Evolutionary conservation across 2,888 invertebrate genomes (phyloP).

Genomic region (Polylopha cassiicola): DNA sequence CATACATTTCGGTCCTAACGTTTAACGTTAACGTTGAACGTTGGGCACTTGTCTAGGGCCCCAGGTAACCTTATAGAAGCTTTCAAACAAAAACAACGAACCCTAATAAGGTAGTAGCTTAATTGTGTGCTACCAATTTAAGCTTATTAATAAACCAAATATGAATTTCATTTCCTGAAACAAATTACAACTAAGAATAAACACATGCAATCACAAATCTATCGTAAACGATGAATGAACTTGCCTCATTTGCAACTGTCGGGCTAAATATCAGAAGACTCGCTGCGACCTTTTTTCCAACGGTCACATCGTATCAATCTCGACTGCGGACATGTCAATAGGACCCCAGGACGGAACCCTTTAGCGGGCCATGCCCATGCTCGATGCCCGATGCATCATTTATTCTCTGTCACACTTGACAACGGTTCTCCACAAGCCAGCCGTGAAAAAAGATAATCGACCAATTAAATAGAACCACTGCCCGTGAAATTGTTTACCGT

Average conservation of each 20-base stretch:
- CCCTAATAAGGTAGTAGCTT: too few species aligned
- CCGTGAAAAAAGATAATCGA: slow-evolving; percentile 65
- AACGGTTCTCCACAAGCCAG: slow-evolving; percentile 52
- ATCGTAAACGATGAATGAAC: too few species aligned
- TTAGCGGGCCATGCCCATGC: slow-evolving; percentile 27
- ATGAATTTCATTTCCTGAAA: too few species aligned
- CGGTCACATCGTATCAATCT: slow-evolving; percentile 29
- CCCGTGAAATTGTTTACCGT: slow-evolving; percentile 73
- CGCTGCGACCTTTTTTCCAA: slow-evolving; percentile 17
- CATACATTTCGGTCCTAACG: too few species aligned
- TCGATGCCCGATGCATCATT: slow-evolving; percentile 59
- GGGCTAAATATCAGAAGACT: slow-evolving; percentile 12
- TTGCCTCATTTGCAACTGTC: slow-evolving; percentile 11
- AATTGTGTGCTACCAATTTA: too few species aligned
- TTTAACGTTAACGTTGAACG: too few species aligned
- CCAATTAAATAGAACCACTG: slow-evolving; percentile 71
- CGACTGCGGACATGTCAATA: slow-evolving; percentile 31
- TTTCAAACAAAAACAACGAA: too few species aligned
- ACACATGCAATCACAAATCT: too few species aligned
- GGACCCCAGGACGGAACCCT: slow-evolving; percentile 23
- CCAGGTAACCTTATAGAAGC: too few species aligned
- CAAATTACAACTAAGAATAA: too few species aligned
- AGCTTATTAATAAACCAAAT: too few species aligned
- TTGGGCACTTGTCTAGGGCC: too few species aligned
- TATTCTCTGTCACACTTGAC: slow-evolving; percentile 67